Percentiles rank a stretch among this genome's conserved stretches.
Evolutionary conservation across 2,888 invertebrate genomes (phyloP).

Genomic region (Drosophila subsilvestris): DNA sequence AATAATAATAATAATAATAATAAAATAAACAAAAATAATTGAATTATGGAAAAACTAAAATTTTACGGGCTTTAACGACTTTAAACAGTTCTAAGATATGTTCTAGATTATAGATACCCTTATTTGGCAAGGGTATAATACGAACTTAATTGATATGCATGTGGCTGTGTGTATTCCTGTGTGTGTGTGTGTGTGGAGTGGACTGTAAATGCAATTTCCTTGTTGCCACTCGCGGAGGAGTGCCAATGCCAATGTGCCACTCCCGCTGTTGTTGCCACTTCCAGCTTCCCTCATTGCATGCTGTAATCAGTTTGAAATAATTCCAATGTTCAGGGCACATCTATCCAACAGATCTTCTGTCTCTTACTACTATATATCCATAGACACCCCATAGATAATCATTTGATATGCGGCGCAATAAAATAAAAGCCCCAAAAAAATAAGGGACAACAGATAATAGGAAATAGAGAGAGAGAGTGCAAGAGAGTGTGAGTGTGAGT

Average conservation of each 20-base stretch:
- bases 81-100: background rate
- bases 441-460: conserved; percentile 1
- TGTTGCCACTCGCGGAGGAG: conserved; percentile 13
- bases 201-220: conserved; percentile 37
- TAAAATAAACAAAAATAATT: too few relatives aligned
- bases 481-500: background rate
- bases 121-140: background rate
- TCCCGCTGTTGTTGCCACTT: background rate
- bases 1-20: too few relatives aligned
- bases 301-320: conserved; percentile 59
- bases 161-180: conserved; percentile 6
- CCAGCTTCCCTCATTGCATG: conserved; percentile 6
- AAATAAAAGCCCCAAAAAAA: conserved; percentile 10
- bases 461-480: background rate
- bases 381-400: conserved; percentile 32
- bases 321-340: conserved; percentile 30
- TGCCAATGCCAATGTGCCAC: background rate
- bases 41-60: too few relatives aligned
- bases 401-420: conserved; percentile 57
- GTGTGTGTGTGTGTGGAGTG: conserved; percentile 2
- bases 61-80: too few relatives aligned
- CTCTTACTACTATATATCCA: background rate
- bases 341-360: conserved; percentile 5
- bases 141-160: conserved; percentile 52
- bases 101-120: background rate